Conservation (phyloP, 2,113 vertebrate genomes). For the Corythaixoides concolor region DNA sequence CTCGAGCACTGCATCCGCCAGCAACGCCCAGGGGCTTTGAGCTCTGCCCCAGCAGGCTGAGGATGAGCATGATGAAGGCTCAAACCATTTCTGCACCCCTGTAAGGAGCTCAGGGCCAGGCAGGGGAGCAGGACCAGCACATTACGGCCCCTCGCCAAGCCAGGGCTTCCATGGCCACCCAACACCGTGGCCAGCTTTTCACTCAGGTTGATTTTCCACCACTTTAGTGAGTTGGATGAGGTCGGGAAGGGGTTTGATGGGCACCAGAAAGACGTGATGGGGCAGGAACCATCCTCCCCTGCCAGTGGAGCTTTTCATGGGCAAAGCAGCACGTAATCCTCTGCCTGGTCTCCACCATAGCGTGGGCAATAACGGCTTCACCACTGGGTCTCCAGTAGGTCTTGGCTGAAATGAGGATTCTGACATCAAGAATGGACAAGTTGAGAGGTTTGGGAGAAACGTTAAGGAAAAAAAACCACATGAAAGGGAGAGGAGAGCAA, state of each 20-base stretch:
- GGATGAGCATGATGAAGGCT: background rate
- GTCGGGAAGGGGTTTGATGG: background rate
- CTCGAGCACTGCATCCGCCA: too few species aligned
- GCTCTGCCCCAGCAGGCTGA: background rate
- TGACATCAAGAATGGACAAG: background rate
- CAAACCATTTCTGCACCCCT: background rate
- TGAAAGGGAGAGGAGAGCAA: background rate
- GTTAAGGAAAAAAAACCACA: background rate
- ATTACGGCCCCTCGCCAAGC: fast-evolving
- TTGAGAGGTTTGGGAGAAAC: background rate
- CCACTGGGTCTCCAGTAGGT: background rate
- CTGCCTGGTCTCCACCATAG: background rate
- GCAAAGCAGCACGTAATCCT: background rate
- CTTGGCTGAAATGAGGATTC: background rate
- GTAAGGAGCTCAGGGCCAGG: background rate
- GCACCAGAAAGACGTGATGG: background rate
- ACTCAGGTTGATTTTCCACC: background rate
- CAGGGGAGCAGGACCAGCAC: background rate
- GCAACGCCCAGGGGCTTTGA: too few species aligned
- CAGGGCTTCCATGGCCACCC: background rate
- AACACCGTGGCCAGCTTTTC: fast-evolving
- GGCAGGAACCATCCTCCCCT: background rate
- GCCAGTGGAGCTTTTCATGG: background rate
- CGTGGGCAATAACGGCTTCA: background rate
- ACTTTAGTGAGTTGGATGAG: background rate